A percentile compares a stretch with the other conserved stretches of the same genome.
These are phyloP conservation scores for Metopia argyrocephala DNA, from an alignment of 2,888 invertebrate genomes.

Conservation along the genomic window DNA sequence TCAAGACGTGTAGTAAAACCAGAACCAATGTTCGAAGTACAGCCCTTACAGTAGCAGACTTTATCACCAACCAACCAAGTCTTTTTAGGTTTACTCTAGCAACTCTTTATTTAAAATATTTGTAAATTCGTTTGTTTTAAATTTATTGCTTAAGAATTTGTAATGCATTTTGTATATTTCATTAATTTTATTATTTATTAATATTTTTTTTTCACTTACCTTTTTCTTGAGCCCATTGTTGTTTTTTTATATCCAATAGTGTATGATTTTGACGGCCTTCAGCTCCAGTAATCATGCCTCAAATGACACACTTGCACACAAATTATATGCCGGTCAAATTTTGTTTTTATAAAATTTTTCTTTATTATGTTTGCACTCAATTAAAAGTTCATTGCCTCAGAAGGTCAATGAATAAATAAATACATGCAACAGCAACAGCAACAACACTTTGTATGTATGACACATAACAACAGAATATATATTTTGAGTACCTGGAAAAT, in stretches of 20 bases:
- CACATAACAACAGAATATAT: neutral
- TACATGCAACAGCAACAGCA: neutral
- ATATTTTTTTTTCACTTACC: conserved; percentile 80
- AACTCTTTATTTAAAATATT: no score
- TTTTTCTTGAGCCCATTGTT: conserved; percentile 95
- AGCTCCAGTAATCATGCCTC: conserved; percentile 74
- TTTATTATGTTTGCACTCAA: neutral
- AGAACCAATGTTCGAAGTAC: no score
- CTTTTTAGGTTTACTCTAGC: no score
- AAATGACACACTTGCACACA: conserved; percentile 27
- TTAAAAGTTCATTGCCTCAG: conserved; percentile 56
- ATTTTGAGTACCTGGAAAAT: conserved; percentile 26
- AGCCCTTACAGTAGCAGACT: no score
- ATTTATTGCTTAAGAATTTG: no score
- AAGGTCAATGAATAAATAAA: conserved; percentile 53
- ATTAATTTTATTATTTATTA: neutral
- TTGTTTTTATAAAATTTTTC: neutral
- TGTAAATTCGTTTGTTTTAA: no score
- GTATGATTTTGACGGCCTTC: conserved; percentile 79
- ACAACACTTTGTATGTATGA: neutral
- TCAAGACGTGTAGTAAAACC: no score
- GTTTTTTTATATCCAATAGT: conserved; percentile 91
- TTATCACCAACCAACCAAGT: no score
- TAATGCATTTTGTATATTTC: neutral
- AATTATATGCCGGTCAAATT: conserved; percentile 42